Conservation (phyloP, 2,888 invertebrate species). For the Mesoligia furuncula region DNA sequence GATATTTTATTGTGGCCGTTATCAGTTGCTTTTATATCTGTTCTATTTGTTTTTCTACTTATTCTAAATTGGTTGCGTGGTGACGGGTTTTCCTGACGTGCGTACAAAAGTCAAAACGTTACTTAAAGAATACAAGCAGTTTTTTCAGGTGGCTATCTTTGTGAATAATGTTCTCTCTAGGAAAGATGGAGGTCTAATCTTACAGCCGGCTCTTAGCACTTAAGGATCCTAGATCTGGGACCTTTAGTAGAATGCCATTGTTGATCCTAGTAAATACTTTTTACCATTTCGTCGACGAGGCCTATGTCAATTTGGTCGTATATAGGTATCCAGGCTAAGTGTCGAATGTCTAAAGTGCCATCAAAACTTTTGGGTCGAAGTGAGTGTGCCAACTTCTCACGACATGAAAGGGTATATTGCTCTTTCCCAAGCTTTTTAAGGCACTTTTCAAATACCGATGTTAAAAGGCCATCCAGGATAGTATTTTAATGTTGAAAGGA, state of each 20-base stretch:
- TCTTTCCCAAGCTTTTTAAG: conserved; percentile 3
- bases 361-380: conserved; percentile 50
- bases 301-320: background rate
- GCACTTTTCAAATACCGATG: conserved; percentile 3
- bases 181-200: background rate
- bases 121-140: background rate
- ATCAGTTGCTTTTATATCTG: conserved; percentile 48
- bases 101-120: no score
- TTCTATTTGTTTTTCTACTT: conserved; percentile 50
- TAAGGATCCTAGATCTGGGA: background rate
- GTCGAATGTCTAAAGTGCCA: conserved; percentile 10
- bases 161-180: background rate
- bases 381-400: conserved; percentile 18
- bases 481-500: background rate
- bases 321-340: background rate
- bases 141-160: background rate
- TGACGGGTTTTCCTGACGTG: conserved; percentile 10
- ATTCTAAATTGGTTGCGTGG: conserved; percentile 34
- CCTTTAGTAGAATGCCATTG: background rate
- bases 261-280: background rate
- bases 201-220: background rate
- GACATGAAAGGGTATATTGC: conserved; percentile 18
- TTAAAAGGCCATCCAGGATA: background rate
- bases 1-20: conserved; percentile 58
- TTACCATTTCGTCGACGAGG: no score